Conservation (phyloP, 1,140 invertebrate species). For the Ostrea edulis region DNA sequence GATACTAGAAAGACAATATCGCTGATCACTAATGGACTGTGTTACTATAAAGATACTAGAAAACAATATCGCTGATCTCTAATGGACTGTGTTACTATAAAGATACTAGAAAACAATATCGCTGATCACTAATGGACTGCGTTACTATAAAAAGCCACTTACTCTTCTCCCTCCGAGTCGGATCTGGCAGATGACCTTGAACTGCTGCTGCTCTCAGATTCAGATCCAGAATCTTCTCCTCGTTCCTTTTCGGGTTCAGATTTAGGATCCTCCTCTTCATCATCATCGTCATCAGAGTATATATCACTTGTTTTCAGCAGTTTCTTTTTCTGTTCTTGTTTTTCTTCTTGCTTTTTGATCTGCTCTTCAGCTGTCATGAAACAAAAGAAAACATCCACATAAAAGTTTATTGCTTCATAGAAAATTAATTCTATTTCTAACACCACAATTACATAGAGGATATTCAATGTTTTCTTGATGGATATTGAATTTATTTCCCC, state of each 20-base stretch:
- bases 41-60: too few relatives aligned
- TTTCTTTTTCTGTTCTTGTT: slow-evolving; percentile 82
- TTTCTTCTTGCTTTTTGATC: slow-evolving; percentile 80
- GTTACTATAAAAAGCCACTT: slow-evolving; percentile 50
- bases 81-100: too few relatives aligned
- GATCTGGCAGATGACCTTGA: slow-evolving; percentile 68
- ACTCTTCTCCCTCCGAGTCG: slow-evolving; percentile 70
- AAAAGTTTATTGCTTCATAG: too few relatives aligned
- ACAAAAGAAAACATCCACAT: neutral
- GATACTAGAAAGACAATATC: too few relatives aligned
- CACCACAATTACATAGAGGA: too few relatives aligned
- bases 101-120: too few relatives aligned
- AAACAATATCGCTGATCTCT: too few relatives aligned
- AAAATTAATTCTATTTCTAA: too few relatives aligned
- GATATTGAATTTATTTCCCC: too few relatives aligned
- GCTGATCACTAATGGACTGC: too few relatives aligned
- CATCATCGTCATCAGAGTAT: slow-evolving; percentile 96
- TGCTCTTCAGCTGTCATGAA: slow-evolving; percentile 58
- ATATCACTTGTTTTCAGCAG: slow-evolving; percentile 95
- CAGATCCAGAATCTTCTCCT: slow-evolving; percentile 49
- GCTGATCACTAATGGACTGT: too few relatives aligned
- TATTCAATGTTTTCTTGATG: too few relatives aligned
- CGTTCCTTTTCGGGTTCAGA: slow-evolving; percentile 65
- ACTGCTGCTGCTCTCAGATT: slow-evolving; percentile 70
- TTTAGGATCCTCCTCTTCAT: slow-evolving; percentile 76